These are phyloP conservation scores for Lordiphosa stackelbergi DNA, from an alignment of 1,140 invertebrate species.

Conservation along the genomic window DNA sequence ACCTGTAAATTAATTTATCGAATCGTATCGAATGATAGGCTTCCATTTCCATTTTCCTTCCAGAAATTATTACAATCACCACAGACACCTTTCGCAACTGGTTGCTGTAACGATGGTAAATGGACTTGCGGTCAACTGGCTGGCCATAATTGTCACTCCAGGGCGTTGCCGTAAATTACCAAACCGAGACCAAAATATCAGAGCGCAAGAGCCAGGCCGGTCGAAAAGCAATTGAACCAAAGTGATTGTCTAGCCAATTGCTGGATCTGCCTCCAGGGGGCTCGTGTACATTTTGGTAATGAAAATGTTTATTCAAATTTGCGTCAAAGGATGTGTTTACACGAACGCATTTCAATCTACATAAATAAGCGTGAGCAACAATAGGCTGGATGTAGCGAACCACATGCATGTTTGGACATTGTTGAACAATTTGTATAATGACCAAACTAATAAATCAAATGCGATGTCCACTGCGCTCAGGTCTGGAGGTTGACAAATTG, in stretches of 20 bases:
- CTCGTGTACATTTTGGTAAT: constrained; percentile 61
- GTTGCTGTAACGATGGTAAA: constrained; percentile 1
- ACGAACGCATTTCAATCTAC: constrained; percentile 57
- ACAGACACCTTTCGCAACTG: background rate
- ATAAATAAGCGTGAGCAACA: constrained; percentile 48
- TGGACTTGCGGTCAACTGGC: constrained; percentile 3
- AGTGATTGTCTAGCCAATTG: constrained; percentile 35
- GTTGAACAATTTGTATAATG: constrained; percentile 69
- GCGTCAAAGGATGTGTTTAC: constrained; percentile 67
- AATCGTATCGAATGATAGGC: background rate
- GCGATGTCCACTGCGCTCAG: constrained; percentile 45
- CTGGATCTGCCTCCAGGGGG: constrained; percentile 32
- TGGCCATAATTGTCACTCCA: constrained; percentile 29
- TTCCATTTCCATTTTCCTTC: background rate
- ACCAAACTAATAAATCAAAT: constrained; percentile 71
- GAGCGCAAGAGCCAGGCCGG: constrained; percentile 5
- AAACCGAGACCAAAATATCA: constrained; percentile 6
- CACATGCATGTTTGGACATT: constrained; percentile 41
- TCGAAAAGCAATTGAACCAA: constrained; percentile 62
- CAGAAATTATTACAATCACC: background rate
- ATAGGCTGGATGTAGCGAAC: background rate
- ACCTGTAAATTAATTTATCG: no score
- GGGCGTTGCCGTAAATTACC: constrained; percentile 41
- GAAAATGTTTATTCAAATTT: constrained; percentile 74
- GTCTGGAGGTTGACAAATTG: constrained; percentile 6